phyloP scores from a whole-genome alignment of 1,140 invertebrate species.

The Leptonema lineaticorne region DNA sequence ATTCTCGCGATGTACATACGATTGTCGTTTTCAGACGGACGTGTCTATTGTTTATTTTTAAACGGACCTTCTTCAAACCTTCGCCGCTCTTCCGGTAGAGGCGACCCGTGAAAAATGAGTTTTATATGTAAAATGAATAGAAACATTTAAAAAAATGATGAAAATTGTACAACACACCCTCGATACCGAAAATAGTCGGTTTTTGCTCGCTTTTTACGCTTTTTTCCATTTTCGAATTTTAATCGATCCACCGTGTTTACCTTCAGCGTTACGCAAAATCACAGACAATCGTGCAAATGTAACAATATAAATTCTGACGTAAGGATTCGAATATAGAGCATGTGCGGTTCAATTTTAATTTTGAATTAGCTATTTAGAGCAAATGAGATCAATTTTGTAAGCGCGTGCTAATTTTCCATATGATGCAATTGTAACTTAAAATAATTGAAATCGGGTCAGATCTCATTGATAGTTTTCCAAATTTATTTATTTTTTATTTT shows the following conservation, averaged over 20 bases:
- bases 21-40: background rate
- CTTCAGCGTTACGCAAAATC: too few relatives aligned
- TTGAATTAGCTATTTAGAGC: too few relatives aligned
- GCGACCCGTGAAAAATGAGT: background rate
- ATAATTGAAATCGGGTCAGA: too few relatives aligned
- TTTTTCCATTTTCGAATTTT: background rate
- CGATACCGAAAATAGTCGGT: background rate
- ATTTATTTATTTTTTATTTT: too few relatives aligned
- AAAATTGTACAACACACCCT: too few relatives aligned
- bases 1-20: background rate
- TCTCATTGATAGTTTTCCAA: too few relatives aligned
- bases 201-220: background rate
- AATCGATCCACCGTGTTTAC: too few relatives aligned
- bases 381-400: background rate
- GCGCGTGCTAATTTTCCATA: background rate
- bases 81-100: constrained; percentile 4
- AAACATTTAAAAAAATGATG: background rate
- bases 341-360: too few relatives aligned
- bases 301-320: too few relatives aligned
- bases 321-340: too few relatives aligned
- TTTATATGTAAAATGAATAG: background rate
- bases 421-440: background rate
- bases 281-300: too few relatives aligned
- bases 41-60: background rate
- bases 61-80: constrained; percentile 9